A percentile compares a stretch with the other conserved stretches of the same genome.
Evolutionary conservation across 2,113 vertebrate genomes (phyloP).

Genomic region (Paramisgurnus dabryanus): DNA sequence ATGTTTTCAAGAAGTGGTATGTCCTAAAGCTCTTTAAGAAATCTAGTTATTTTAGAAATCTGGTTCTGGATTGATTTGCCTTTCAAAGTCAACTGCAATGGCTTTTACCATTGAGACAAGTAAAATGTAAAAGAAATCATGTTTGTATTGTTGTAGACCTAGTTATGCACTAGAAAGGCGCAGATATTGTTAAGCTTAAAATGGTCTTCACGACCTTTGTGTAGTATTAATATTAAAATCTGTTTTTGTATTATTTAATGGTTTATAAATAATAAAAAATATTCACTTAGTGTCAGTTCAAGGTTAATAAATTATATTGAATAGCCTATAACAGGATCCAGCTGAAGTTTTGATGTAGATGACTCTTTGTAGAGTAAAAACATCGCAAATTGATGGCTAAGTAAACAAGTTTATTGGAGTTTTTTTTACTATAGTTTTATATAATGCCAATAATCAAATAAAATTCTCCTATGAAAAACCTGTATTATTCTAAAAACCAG

Average conservation of each 20-base stretch:
- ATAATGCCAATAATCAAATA: too few relatives aligned
- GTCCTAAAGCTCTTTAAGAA: background rate
- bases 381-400: too few relatives aligned
- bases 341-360: background rate
- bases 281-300: background rate
- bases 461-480: too few relatives aligned
- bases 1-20: background rate
- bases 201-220: background rate
- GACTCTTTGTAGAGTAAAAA: too few relatives aligned
- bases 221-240: background rate
- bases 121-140: background rate
- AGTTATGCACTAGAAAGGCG: background rate
- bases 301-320: background rate
- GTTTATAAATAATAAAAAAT: background rate
- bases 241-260: background rate
- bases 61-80: background rate
- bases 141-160: conserved; percentile 3
- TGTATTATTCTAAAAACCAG: too few relatives aligned
- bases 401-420: too few relatives aligned
- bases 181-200: background rate
- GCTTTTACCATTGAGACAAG: background rate
- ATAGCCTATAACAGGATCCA: background rate
- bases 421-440: too few relatives aligned
- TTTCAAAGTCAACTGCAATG: background rate
- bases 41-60: background rate